A percentile compares a stretch with the other conserved stretches of the same genome.
Conservation (phyloP, 2,888 invertebrate species). For the Caenorhabditis sp. region DNA sequence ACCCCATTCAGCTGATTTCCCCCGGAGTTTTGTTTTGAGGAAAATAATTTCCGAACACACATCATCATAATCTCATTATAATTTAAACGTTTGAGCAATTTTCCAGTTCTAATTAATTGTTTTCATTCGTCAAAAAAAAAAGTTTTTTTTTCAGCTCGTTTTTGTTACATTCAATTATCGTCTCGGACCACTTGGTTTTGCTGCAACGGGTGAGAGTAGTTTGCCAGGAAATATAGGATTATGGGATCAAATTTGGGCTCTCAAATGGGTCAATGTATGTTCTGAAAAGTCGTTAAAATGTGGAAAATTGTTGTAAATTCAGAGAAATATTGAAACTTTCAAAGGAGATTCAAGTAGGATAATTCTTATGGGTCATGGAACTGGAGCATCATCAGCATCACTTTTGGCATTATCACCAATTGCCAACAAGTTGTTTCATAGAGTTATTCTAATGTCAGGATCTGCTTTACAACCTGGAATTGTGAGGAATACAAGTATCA, state of each 20-base stretch:
- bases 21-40: too few relatives aligned
- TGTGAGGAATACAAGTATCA: slow-evolving; percentile 68
- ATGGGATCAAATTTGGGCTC: slow-evolving; percentile 62
- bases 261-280: slow-evolving; percentile 67
- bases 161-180: slow-evolving; percentile 93
- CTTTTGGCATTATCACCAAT: slow-evolving; percentile 68
- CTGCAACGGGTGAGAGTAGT: slow-evolving; percentile 67
- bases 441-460: slow-evolving; percentile 69
- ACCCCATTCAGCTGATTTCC: too few relatives aligned
- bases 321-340: slow-evolving; percentile 64
- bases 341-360: slow-evolving; percentile 68
- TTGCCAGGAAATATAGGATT: slow-evolving; percentile 69
- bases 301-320: slow-evolving; percentile 6
- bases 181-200: slow-evolving; percentile 79
- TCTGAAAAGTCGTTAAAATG: neutral
- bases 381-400: slow-evolving; percentile 68
- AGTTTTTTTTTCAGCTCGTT: slow-evolving; percentile 76
- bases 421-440: slow-evolving; percentile 68
- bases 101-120: too few relatives aligned
- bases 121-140: too few relatives aligned
- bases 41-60: too few relatives aligned
- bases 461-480: slow-evolving; percentile 69
- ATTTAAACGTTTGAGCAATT: too few relatives aligned
- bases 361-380: slow-evolving; percentile 69
- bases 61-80: too few relatives aligned